Percentiles rank a stretch among this genome's conserved stretches.
Evolutionary conservation across 2,797 vertebrate genomes (phyloP).

Genomic region (Microhierax caerulescens): DNA sequence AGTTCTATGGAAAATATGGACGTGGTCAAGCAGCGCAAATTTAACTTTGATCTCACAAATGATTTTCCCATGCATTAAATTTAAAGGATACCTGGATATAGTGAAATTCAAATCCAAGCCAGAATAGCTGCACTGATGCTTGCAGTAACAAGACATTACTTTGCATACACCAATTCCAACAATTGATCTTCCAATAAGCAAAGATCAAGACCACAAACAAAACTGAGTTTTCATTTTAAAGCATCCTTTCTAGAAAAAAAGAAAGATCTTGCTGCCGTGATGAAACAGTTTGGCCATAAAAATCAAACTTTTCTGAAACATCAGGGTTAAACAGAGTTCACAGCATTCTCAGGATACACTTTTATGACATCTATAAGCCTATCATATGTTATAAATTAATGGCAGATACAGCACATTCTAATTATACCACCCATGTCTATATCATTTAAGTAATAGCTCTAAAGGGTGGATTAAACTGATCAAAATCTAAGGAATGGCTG

Average conservation of each 20-base stretch:
- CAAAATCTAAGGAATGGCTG: conserved; percentile 33
- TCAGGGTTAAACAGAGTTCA: conserved; percentile 57
- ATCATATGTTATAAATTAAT: conserved; percentile 62
- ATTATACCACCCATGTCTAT: conserved; percentile 57
- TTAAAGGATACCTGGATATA: neutral
- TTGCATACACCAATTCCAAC: neutral
- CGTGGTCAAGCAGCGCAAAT: neutral
- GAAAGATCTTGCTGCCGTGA: neutral
- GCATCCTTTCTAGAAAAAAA: neutral
- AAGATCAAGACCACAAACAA: neutral
- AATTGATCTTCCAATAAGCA: neutral
- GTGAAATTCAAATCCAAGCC: neutral
- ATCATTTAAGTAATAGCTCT: conserved; percentile 60
- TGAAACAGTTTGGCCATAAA: conserved; percentile 23
- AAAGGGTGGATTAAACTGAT: conserved; percentile 57
- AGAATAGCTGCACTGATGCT: neutral
- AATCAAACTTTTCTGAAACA: conserved; percentile 54
- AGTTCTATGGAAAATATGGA: neutral
- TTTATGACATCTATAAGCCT: conserved; percentile 48
- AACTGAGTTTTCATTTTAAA: neutral
- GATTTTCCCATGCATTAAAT: neutral
- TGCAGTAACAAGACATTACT: neutral
- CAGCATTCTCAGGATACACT: conserved; percentile 38
- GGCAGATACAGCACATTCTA: conserved; percentile 44
- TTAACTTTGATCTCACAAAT: neutral